Evolutionary conservation across 35 echinoderm and acorn worm species (phyloP).

Genomic region (Lytechinus variegatus): DNA sequence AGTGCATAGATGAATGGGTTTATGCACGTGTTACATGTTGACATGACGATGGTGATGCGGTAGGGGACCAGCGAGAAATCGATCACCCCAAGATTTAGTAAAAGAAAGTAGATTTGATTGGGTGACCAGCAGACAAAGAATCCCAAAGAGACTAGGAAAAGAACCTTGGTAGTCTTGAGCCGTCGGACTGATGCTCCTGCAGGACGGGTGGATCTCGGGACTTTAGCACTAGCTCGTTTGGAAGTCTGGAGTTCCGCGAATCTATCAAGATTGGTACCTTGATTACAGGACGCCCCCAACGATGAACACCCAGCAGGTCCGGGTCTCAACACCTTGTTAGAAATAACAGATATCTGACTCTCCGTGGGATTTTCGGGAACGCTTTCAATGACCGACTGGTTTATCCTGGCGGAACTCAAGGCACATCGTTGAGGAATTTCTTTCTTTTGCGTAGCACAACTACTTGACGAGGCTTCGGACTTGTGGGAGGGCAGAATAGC

Average conservation of each 20-base stretch:
- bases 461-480: background rate
- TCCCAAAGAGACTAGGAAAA: background rate
- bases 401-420: background rate
- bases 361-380: background rate
- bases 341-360: background rate
- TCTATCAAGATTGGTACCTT: background rate
- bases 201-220: background rate
- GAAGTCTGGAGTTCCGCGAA: background rate
- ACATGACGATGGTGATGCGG: slow-evolving; percentile 17
- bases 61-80: slow-evolving; percentile 28
- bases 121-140: slow-evolving; percentile 60
- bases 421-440: background rate
- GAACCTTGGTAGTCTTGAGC: slow-evolving; percentile 23
- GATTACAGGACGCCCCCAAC: background rate
- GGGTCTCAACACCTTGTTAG: background rate
- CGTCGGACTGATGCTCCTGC: background rate
- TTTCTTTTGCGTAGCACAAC: background rate
- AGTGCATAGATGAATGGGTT: slow-evolving; percentile 55
- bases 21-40: slow-evolving; percentile 42
- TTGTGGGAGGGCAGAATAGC: background rate
- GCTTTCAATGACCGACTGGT: background rate
- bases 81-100: slow-evolving; percentile 16
- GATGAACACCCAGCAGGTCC: background rate
- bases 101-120: slow-evolving; percentile 45
- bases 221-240: background rate